Conservation (phyloP, 2,888 invertebrate species). For the Emmelina monodactyla region DNA sequence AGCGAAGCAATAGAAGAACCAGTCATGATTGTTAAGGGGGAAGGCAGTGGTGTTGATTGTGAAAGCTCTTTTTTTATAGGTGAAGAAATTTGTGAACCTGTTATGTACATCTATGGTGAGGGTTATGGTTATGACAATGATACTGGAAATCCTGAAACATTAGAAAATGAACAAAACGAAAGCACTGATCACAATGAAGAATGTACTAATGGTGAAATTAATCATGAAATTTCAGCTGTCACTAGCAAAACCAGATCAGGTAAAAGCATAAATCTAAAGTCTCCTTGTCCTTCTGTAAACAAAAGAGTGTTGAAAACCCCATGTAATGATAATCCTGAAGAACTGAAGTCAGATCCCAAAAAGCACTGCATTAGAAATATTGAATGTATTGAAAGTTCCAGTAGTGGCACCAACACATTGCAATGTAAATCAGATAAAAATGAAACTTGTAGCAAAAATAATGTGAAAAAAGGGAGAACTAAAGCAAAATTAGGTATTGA, state of each 20-base stretch:
- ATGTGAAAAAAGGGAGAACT: constrained; percentile 37
- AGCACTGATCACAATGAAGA: constrained; percentile 36
- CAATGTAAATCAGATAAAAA: too few species aligned
- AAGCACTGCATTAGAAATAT: constrained; percentile 48
- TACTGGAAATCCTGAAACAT: constrained; percentile 71
- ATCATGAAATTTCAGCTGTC: constrained; percentile 29
- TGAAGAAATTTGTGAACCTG: constrained; percentile 77
- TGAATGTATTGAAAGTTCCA: constrained; percentile 38
- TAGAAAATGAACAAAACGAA: constrained; percentile 31
- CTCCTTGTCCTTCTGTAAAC: constrained; percentile 28
- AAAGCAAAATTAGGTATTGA: constrained; percentile 43
- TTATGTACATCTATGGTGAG: constrained; percentile 74
- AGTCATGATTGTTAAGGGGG: constrained; percentile 72
- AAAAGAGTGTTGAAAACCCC: constrained; percentile 50
- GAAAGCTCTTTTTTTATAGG: constrained; percentile 65
- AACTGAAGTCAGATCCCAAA: constrained; percentile 41
- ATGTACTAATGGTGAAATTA: constrained; percentile 44
- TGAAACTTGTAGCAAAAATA: constrained; percentile 30
- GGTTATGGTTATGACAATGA: constrained; percentile 77
- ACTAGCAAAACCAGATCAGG: constrained; percentile 34
- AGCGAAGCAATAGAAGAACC: constrained; percentile 79
- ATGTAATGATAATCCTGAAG: constrained; percentile 39
- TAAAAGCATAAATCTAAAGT: constrained; percentile 37
- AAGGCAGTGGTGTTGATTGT: constrained; percentile 73
- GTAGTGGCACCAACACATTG: constrained; percentile 23